These are phyloP conservation scores for Malacoctenus gilli DNA, from an alignment of 2,797 vertebrate species.

Conservation along the genomic window DNA sequence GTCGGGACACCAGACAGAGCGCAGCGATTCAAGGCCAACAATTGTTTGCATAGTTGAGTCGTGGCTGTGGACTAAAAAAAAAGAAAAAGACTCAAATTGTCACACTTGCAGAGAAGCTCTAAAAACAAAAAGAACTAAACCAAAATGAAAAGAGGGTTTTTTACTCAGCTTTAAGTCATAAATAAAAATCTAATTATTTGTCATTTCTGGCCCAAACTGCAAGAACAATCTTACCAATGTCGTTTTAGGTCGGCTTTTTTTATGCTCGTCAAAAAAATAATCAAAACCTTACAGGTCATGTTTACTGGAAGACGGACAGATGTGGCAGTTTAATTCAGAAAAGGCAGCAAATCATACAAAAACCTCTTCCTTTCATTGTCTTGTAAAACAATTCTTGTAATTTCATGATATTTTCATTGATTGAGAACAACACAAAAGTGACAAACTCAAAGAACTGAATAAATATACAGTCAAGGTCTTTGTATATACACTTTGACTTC, in stretches of 20 bases:
- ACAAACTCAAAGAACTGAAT: conserved; percentile 10
- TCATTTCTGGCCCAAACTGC: too few relatives aligned
- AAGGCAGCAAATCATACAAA: conserved; percentile 6
- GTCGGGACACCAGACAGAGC: conserved; percentile 18
- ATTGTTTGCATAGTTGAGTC: conserved; percentile 59
- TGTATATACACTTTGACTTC: conserved; percentile 21
- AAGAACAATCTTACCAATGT: too few relatives aligned
- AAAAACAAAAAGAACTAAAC: neutral
- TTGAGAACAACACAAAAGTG: conserved; percentile 10
- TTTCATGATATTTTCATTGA: conserved; percentile 4
- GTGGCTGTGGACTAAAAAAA: conserved; percentile 13
- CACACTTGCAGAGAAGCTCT: too few relatives aligned
- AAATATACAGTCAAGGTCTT: conserved; percentile 12
- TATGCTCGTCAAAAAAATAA: too few relatives aligned
- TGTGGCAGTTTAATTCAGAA: neutral
- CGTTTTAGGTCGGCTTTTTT: too few relatives aligned
- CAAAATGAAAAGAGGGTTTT: conserved; percentile 9
- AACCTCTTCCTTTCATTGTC: conserved; percentile 5
- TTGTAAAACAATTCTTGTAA: conserved; percentile 2
- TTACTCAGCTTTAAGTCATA: neutral
- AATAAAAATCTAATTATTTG: too few relatives aligned
- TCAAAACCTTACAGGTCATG: neutral
- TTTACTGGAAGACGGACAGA: too few relatives aligned
- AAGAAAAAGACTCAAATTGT: too few relatives aligned
- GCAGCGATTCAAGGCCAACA: conserved; percentile 23